Evolutionary conservation across 53 echinoderm and acorn worm species (phyloP), one percentile per base, ranked within the genome.

Genomic region (Actinopyga echinites): DNA sequence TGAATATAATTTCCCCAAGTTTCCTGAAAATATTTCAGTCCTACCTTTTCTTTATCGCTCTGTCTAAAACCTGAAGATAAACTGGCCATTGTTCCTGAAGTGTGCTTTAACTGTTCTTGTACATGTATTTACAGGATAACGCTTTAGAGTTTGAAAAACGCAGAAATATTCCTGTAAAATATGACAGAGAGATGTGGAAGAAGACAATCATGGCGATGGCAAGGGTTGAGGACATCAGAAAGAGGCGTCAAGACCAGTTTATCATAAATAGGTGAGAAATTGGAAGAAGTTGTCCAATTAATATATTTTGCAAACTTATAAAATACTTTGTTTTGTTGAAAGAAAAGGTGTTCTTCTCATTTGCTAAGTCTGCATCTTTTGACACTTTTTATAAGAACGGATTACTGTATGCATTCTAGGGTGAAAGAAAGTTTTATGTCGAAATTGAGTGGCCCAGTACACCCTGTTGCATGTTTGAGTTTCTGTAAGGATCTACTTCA

Each of bases 71-170:
- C n/a, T 31, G 12, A 33, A 36, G 10, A 11, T 13, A 17, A 10
- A 7, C 0, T 69, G 69, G 5, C 10, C 17, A 4, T 28, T 63
- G 8, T 63, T 22, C 0, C 1, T 1, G 42, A 19, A 33, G 24
- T 40, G n/a, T n/a, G n/a, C n/a, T n/a, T n/a, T 25, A 12, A 22
- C 11, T 63, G 1, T 62, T 62, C 19, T 55, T 52, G 59, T 83
- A 37, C 30, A 74, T 85, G 29, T 13, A 64, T 58, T 81, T 83
- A 10, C 80, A 97, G 97, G 97, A 97, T 83, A 94, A 94, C 54
- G 94, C 97, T 49, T 89, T 97, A 56, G 94, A 97, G 62, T 97
- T 97, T 97, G 97, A 97, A 89, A 97, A 93, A 82, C 87, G 97
- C 53, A 79, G 97, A 59, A 94, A 97, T 65, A 75, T 97, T 53